These are phyloP conservation scores for Pocota personata DNA, from an alignment of 2,888 invertebrate genomes.

Conservation along the genomic window DNA sequence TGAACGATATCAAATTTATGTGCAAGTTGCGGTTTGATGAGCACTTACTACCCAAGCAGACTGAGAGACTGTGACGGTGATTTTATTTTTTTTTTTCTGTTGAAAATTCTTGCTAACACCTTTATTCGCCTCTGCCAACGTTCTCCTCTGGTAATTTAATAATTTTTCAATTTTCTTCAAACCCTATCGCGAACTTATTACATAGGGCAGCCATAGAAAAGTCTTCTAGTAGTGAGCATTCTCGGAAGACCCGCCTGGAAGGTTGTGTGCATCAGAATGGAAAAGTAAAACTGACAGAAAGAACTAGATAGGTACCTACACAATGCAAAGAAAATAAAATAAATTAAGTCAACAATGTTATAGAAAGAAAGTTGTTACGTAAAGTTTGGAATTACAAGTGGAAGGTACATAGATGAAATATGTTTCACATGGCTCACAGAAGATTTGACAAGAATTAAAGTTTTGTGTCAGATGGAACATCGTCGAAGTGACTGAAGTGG, in stretches of 20 bases:
- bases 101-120: conserved; percentile 2
- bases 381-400: not conserved
- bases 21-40: conserved; percentile 52
- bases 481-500: too few species aligned
- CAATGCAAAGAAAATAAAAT: not conserved
- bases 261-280: conserved; percentile 35
- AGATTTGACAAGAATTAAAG: not conserved
- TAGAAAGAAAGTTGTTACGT: conserved; percentile 15
- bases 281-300: conserved; percentile 19
- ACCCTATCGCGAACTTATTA: conserved; percentile 10
- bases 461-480: too few species aligned
- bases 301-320: not conserved
- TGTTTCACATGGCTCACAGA: not conserved
- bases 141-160: conserved; percentile 57
- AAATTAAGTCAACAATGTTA: not conserved
- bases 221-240: conserved; percentile 14
- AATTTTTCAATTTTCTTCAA: conserved; percentile 56
- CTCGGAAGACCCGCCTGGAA: conserved; percentile 13
- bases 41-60: not conserved
- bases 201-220: conserved; percentile 55
- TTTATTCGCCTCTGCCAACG: not conserved
- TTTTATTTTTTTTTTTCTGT: not conserved
- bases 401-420: not conserved
- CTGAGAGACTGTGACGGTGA: not conserved
- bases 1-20: conserved; percentile 37